Evolutionary conservation across 30 jellyfish, hydroid and myxozoan genomes (phyloP).

Genomic region (Turritopsis dohrnii): DNA sequence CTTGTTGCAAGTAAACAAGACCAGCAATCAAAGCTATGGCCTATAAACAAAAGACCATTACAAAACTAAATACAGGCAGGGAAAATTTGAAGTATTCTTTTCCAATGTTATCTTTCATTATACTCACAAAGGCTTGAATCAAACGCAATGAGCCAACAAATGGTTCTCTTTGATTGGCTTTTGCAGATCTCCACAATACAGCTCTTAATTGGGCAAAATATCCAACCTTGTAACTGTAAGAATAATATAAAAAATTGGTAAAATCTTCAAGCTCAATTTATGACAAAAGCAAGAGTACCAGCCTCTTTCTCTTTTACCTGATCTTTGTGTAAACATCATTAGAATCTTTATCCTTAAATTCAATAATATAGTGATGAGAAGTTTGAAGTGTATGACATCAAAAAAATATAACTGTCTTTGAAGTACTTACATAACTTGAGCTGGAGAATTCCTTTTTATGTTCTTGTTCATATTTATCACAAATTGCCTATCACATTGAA

Average conservation of each 20-base stretch:
- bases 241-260: background rate
- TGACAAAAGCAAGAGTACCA: background rate
- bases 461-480: background rate
- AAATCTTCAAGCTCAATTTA: background rate
- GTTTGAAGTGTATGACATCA: no score
- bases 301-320: background rate
- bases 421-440: background rate
- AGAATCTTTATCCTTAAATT: background rate
- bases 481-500: background rate
- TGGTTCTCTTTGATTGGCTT: constrained; percentile 84
- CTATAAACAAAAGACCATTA: constrained; percentile 20
- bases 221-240: constrained; percentile 75
- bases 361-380: background rate
- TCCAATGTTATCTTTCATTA: background rate
- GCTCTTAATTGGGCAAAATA: constrained; percentile 60
- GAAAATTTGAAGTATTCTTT: background rate
- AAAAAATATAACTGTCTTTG: no score
- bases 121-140: constrained; percentile 11
- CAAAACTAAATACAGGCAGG: background rate
- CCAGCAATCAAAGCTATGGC: constrained; percentile 88
- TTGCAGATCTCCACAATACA: constrained; percentile 75
- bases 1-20: constrained; percentile 65
- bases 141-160: constrained; percentile 31
- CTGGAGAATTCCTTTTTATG: background rate
- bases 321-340: constrained; percentile 1